Conservation (phyloP, 2,888 invertebrate species). For the Disparrhopalites patrizii region DNA sequence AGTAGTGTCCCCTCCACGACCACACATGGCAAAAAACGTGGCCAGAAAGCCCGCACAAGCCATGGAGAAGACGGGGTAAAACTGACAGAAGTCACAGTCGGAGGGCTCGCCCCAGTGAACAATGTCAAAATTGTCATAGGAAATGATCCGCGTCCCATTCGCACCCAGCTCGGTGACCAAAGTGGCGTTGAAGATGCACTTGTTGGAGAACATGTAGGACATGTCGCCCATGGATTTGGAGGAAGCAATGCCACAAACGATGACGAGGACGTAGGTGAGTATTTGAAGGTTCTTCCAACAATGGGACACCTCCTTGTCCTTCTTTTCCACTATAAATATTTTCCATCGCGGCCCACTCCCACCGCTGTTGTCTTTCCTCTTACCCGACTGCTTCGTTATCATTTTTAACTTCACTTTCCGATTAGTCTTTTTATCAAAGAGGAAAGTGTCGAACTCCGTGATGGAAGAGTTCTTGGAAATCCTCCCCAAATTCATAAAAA, state of each 20-base stretch:
- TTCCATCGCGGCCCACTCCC: neutral
- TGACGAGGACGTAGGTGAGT: constrained; percentile 39
- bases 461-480: neutral
- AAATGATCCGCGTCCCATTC: constrained; percentile 15
- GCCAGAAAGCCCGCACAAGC: constrained; percentile 41
- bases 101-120: constrained; percentile 33
- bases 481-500: neutral
- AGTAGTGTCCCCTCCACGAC: constrained; percentile 40
- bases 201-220: constrained; percentile 35
- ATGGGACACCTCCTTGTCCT: constrained; percentile 40
- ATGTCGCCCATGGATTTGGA: constrained; percentile 39
- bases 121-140: constrained; percentile 15
- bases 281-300: constrained; percentile 44
- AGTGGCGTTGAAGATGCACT: constrained; percentile 42
- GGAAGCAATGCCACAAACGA: constrained; percentile 42
- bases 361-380: neutral
- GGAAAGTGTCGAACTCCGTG: constrained; percentile 5
- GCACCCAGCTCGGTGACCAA: constrained; percentile 27
- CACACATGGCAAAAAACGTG: constrained; percentile 43
- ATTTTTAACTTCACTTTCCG: neutral
- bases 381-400: neutral
- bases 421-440: constrained; percentile 1
- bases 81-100: constrained; percentile 40
- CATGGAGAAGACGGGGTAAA: constrained; percentile 40
- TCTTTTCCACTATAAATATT: constrained; percentile 43